Base-by-base conservation (phyloP, 1,140 invertebrate genomes). In the Psilanteris sp. region DNA sequence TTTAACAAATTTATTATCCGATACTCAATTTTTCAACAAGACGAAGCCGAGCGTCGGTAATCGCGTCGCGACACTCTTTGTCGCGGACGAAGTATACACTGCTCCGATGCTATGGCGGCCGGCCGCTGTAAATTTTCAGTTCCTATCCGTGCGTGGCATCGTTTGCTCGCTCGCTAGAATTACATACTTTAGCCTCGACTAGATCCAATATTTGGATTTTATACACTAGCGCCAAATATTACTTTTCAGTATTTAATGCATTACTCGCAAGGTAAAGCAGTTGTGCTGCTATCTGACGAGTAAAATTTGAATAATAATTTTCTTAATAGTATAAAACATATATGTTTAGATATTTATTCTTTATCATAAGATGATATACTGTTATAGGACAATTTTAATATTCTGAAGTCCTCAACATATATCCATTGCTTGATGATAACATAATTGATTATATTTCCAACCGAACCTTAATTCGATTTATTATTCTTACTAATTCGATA, bases 41-140 rank as follows among this genome's bases (percentile, higher is more conserved):
- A 68, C 55, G 79, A 87, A 85, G 85, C 84, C 84, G 85, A 86
- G 84, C 85, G 85, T 87, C 84, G 85, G 85, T 87, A 87, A 87
- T 75, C 62, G 80, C 78, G 82, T 82, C 79, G 68, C 57, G 52
- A 77, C 54, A 79, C 72, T 76, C 36, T 43, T 70, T 46, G 14
- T 18, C 55, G 61, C 77, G 79, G 77, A 84, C 66, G 72, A 81
- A 77, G 68, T 80, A 77, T 71, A 81, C 70, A 85, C 83, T 78
- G 80, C 77, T 81, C 83, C 80, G 84, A 78, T 78, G 81, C 75
- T 81, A 87, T 87, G 85, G 85, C 83, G 82, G 79, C 78, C 50
- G 52, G 62, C 37, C 75, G 73, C 62, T 79, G 79, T 59, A 75
- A 57, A 54, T 59, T 71, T 73, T 79, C 62, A 75, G 36, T 59